Evolutionary conservation across 2,113 vertebrate genomes (phyloP).

Genomic region (Numida meleagris): DNA sequence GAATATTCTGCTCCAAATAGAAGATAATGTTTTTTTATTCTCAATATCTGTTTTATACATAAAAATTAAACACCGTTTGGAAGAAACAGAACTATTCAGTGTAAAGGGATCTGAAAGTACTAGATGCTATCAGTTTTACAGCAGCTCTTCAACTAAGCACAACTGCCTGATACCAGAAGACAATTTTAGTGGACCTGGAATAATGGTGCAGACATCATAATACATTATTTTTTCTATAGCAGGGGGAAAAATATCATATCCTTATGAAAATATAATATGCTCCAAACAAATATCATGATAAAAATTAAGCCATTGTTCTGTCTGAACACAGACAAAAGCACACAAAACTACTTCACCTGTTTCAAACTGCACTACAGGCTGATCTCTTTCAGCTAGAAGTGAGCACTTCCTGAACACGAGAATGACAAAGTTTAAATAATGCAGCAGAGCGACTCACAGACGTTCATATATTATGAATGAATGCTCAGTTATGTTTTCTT

Average conservation of each 20-base stretch:
- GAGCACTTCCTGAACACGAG: neutral
- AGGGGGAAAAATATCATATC: neutral
- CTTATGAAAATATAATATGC: neutral
- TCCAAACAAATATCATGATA: neutral
- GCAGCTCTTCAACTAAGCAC: neutral
- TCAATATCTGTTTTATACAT: neutral
- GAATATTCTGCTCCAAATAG: neutral
- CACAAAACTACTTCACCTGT: neutral
- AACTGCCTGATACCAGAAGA: neutral
- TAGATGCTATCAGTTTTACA: neutral
- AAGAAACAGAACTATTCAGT: constrained; percentile 1
- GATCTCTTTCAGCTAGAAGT: constrained; percentile 3
- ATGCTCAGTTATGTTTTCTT: neutral
- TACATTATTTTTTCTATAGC: neutral
- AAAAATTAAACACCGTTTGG: neutral
- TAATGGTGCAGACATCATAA: neutral
- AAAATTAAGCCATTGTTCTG: neutral
- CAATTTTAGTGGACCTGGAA: neutral
- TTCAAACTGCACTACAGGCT: neutral
- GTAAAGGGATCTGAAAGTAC: neutral
- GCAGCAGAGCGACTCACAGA: constrained; percentile 4
- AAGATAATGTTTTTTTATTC: neutral
- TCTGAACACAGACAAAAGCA: neutral
- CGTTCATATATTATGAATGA: constrained; percentile 14
- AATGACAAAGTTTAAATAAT: constrained; percentile 13